These are phyloP conservation scores for Sarcophaga carnaria DNA, from an alignment of 2,888 invertebrate genomes.

Conservation along the genomic window DNA sequence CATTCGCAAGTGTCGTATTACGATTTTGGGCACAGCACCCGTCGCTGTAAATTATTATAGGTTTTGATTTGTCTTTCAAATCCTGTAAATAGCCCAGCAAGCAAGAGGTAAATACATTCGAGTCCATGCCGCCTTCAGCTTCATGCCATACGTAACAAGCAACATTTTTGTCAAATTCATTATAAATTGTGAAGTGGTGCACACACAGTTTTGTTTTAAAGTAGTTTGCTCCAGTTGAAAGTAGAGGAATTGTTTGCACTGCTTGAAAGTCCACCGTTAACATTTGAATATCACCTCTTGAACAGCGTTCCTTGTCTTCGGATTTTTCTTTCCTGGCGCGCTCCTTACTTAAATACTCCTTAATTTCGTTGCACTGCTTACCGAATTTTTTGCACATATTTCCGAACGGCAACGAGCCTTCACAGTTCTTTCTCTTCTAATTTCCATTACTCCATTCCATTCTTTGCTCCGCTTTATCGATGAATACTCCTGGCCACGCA, in stretches of 20 bases:
- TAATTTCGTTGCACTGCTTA: slow-evolving; percentile 59
- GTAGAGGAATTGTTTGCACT: no score
- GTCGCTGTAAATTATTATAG: slow-evolving; percentile 48
- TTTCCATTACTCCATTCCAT: slow-evolving; percentile 57
- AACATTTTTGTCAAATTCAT: no score
- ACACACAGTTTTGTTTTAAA: slow-evolving; percentile 20
- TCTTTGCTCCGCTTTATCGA: slow-evolving; percentile 53
- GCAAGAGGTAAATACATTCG: no score
- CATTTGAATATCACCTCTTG: no score
- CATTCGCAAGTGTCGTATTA: slow-evolving; percentile 38
- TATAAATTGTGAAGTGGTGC: no score
- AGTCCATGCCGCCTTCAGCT: no score
- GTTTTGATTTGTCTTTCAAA: background rate
- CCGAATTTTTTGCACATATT: slow-evolving; percentile 57
- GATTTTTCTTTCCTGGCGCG: no score
- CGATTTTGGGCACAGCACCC: slow-evolving; percentile 39
- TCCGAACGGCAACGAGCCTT: slow-evolving; percentile 57
- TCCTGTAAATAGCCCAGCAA: no score
- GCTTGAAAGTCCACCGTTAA: no score
- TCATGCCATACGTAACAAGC: no score
- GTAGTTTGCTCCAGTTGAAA: slow-evolving; percentile 4
- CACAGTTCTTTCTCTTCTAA: slow-evolving; percentile 60
- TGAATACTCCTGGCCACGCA: slow-evolving; percentile 56
- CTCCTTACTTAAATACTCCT: no score
- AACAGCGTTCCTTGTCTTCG: no score